These are phyloP conservation scores for Huso huso DNA, from an alignment of 2,797 vertebrate species.

Conservation along the genomic window DNA sequence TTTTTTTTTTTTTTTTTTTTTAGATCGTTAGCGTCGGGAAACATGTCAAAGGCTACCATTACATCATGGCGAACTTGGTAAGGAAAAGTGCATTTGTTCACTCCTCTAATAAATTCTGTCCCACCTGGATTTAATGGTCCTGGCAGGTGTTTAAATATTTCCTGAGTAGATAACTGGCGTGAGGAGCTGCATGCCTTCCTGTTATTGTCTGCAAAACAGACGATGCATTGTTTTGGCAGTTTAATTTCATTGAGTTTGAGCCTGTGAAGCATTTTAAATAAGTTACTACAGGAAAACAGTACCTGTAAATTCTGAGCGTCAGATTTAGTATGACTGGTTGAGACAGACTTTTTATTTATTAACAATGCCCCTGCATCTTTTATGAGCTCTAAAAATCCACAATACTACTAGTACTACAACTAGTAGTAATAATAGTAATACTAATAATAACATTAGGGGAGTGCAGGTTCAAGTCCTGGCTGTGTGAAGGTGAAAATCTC, in stretches of 20 bases:
- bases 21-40: constrained; percentile 96
- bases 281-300: neutral
- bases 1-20: constrained; percentile 29
- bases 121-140: neutral
- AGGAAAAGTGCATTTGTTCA: constrained; percentile 33
- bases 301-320: neutral
- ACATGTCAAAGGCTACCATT: constrained; percentile 96
- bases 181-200: neutral
- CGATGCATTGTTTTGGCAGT: neutral
- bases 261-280: neutral
- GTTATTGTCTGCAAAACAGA: neutral
- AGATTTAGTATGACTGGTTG: neutral
- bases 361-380: too few species aligned
- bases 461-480: too few species aligned
- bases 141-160: neutral
- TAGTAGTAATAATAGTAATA: too few species aligned
- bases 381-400: too few species aligned
- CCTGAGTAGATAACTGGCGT: neutral
- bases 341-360: too few species aligned
- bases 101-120: neutral
- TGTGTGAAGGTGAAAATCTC: too few species aligned
- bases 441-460: too few species aligned
- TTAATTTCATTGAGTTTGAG: neutral
- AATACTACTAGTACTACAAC: too few species aligned
- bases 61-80: constrained; percentile 97